phyloP scores from a whole-genome alignment of 2,113 vertebrate species.

The Delphinapterus leucas region DNA sequence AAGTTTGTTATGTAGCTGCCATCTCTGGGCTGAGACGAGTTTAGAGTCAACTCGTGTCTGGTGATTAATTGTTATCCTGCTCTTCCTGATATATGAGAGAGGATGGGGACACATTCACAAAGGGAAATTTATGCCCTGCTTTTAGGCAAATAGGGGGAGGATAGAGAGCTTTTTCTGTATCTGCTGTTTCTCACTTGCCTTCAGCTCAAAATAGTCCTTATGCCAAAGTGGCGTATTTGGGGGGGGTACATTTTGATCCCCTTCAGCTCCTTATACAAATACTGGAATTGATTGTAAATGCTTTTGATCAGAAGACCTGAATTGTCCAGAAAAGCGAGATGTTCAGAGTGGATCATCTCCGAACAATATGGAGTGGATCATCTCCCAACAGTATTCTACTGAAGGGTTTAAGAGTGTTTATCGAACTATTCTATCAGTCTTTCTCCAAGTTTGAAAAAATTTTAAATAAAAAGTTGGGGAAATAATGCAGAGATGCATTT shows the following conservation, averaged over 20 bases:
- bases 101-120: neutral
- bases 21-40: neutral
- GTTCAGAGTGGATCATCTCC: neutral
- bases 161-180: neutral
- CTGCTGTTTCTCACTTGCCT: neutral
- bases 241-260: neutral
- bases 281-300: neutral
- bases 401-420: neutral
- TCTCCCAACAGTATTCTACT: neutral
- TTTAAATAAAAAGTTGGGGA: neutral
- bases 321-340: neutral
- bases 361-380: neutral
- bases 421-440: neutral
- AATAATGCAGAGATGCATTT: neutral
- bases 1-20: neutral
- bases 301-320: slow-evolving; percentile 14
- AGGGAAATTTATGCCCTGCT: neutral
- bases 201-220: neutral
- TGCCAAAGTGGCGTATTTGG: neutral
- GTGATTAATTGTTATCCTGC: neutral
- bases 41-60: neutral
- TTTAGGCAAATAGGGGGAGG: neutral
- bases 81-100: neutral
- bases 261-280: neutral
- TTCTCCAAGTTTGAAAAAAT: neutral